Evolutionary conservation across 2,888 invertebrate genomes (phyloP).

Genomic region (Drosophila trichaetosa): DNA sequence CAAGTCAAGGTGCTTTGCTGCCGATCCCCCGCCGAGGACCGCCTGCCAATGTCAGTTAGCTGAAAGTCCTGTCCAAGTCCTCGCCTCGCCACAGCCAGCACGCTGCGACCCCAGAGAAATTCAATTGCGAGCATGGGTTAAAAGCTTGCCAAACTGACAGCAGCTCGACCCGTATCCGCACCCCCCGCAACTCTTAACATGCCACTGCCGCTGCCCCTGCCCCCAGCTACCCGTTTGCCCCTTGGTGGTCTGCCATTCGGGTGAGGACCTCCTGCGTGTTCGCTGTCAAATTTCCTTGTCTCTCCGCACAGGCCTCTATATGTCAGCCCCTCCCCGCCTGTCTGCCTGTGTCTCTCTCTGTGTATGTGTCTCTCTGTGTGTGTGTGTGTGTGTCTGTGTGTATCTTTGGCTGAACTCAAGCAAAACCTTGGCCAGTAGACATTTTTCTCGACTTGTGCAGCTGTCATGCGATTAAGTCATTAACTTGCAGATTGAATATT

Average conservation of each 20-base stretch:
- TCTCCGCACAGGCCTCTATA: conserved; percentile 39
- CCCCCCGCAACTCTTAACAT: background rate
- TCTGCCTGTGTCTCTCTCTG: background rate
- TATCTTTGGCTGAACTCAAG: conserved; percentile 13
- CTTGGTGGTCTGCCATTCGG: conserved; percentile 40
- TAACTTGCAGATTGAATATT: conserved; percentile 30
- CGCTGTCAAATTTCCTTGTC: conserved; percentile 61
- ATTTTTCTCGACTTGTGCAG: conserved; percentile 24
- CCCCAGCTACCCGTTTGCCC: conserved; percentile 4
- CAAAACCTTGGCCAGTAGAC: conserved; percentile 6
- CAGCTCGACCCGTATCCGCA: conserved; percentile 56
- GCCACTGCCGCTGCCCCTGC: background rate
- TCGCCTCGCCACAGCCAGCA: background rate
- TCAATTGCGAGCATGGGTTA: conserved; percentile 69
- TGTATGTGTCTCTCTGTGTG: background rate
- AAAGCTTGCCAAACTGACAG: conserved; percentile 72
- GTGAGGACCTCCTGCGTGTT: conserved; percentile 58
- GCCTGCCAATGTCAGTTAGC: conserved; percentile 73
- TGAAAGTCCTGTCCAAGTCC: conserved; percentile 49
- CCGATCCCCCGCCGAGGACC: conserved; percentile 49
- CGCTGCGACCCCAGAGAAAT: conserved; percentile 41
- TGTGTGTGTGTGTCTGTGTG: conserved; percentile 12
- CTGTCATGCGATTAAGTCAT: conserved; percentile 50
- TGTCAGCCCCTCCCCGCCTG: conserved; percentile 9
- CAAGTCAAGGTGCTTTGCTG: conserved; percentile 63